A percentile compares a stretch with the other conserved stretches of the same genome.
Conservation (phyloP, 2,888 invertebrate genomes). For the Leucoma salicis region DNA sequence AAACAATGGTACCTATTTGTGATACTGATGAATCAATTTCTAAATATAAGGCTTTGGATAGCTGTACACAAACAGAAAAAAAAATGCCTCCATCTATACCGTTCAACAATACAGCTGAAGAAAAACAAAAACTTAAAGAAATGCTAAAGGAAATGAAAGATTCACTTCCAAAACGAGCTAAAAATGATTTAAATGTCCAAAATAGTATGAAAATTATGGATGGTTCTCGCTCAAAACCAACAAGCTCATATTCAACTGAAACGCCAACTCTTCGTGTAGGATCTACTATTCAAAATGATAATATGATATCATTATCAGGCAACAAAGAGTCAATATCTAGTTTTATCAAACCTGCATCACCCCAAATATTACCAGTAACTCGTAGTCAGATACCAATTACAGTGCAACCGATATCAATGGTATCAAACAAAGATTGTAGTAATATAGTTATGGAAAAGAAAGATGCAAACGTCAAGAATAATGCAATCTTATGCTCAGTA, state of each 20-base stretch:
- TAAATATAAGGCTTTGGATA: conserved; percentile 33
- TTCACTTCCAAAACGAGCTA: conserved; percentile 84
- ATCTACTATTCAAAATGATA: conserved; percentile 26
- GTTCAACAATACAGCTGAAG: conserved; percentile 44
- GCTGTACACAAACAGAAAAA: conserved; percentile 50
- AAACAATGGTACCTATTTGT: conserved; percentile 16
- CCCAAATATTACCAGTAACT: conserved; percentile 1
- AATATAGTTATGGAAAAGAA: conserved; percentile 32
- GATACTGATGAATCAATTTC: conserved; percentile 12
- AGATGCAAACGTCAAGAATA: conserved; percentile 9
- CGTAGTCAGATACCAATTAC: conserved; percentile 9
- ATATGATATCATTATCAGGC: conserved; percentile 10
- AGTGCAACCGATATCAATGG: conserved; percentile 34
- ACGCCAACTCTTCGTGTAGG: conserved; percentile 67
- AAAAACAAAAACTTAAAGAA: conserved; percentile 84
- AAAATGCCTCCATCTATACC: conserved; percentile 15
- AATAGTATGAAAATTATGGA: conserved; percentile 13
- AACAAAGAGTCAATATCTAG: conserved; percentile 9
- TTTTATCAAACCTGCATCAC: conserved; percentile 6
- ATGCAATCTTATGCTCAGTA: background rate
- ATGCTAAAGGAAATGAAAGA: conserved; percentile 90
- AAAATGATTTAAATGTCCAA: conserved; percentile 43
- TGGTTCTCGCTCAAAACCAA: conserved; percentile 13
- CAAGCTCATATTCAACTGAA: conserved; percentile 40
- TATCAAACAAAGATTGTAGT: background rate